Conservation (phyloP, 2,888 invertebrate species). For the Agrilus biguttatus region DNA sequence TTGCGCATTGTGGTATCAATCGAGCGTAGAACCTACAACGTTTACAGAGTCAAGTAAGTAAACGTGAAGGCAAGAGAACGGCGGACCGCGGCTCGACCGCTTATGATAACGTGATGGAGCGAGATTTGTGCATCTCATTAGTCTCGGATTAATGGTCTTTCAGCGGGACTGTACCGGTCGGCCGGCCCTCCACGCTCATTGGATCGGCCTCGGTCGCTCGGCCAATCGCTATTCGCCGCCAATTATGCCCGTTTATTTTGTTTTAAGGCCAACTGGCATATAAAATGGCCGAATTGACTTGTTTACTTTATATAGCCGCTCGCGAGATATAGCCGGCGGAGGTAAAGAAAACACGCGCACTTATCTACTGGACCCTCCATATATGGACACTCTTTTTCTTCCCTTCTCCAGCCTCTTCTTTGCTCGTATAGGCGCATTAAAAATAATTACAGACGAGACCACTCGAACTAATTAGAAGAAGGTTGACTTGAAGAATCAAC, state of each 20-base stretch:
- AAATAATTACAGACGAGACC: no score
- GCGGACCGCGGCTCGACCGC: conserved; percentile 4
- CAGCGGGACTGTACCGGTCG: conserved; percentile 22
- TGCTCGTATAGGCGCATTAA: no score
- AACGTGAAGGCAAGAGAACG: conserved; percentile 5
- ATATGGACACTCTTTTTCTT: no score
- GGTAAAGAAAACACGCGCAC: no score
- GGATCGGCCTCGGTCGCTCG: conserved; percentile 18
- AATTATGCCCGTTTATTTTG: conserved; percentile 30
- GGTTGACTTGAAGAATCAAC: no score
- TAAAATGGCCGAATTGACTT: conserved; percentile 29
- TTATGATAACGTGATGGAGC: conserved; percentile 11
- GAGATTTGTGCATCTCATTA: conserved; percentile 29
- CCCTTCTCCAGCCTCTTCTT: no score
- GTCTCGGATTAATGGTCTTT: conserved; percentile 28
- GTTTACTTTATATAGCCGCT: conserved; percentile 14
- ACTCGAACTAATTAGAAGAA: no score
- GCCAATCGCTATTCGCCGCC: conserved; percentile 26
- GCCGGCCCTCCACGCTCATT: conserved; percentile 18
- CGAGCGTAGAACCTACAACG: neutral
- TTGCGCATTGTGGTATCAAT: neutral
- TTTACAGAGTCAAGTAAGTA: conserved; percentile 1
- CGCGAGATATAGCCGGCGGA: neutral
- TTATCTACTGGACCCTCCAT: no score
- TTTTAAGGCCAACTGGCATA: conserved; percentile 28